Percentiles rank a stretch among this genome's conserved stretches.
Conservation (phyloP, 2,113 vertebrate genomes). For the Rutilus rutilus region DNA sequence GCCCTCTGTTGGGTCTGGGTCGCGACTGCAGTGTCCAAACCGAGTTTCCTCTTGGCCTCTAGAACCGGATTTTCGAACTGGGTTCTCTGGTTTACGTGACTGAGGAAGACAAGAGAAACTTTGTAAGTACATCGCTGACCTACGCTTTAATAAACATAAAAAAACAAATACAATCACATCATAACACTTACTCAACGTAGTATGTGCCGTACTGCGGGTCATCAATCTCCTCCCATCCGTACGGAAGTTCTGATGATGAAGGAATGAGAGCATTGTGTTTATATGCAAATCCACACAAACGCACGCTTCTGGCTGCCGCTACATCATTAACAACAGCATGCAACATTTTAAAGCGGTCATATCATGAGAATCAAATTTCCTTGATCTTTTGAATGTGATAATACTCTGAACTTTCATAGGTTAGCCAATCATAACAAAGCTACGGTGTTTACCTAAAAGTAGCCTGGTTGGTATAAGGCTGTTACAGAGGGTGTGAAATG, state of each 20-base stretch:
- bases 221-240: constrained; percentile 98
- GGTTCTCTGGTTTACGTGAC: constrained; percentile 99
- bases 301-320: not conserved
- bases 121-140: not conserved
- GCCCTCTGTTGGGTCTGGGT: constrained; percentile 59
- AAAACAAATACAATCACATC: not conserved
- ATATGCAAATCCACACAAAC: constrained; percentile 24
- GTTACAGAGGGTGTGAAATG: not conserved
- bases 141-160: not conserved
- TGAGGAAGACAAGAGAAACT: constrained; percentile 62
- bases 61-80: constrained; percentile 98
- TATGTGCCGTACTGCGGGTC: constrained; percentile 96
- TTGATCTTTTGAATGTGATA: not conserved
- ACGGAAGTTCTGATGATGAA: constrained; percentile 86
- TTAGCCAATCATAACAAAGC: not conserved
- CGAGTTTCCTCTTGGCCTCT: constrained; percentile 92
- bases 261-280: constrained; percentile 29
- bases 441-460: not conserved
- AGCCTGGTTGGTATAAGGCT: not conserved
- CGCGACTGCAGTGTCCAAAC: constrained; percentile 74
- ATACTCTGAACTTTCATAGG: not conserved
- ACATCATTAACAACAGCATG: not conserved
- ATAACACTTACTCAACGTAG: constrained; percentile 91
- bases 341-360: not conserved
- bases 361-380: not conserved